Evolutionary conservation across 2,113 vertebrate species (phyloP), one percentile per base, ranked within the genome.

Genomic region (Ophthalmolycus amberensis): DNA sequence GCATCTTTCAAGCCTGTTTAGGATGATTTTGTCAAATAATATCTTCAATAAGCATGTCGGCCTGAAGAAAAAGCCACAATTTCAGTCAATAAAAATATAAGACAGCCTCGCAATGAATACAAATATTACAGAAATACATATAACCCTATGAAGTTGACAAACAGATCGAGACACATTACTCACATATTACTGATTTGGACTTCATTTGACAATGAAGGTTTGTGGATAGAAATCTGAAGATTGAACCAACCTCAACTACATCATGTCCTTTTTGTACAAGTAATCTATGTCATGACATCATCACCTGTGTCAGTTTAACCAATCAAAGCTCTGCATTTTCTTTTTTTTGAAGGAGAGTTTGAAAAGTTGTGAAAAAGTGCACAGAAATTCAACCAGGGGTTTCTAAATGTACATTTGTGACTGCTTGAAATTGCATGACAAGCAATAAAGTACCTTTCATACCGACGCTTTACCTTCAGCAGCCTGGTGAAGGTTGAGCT

Each of bases 101-200:
- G 1, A 27, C 2, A 58, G 12, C 22, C 34, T 40, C 10, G 37
- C 3, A 64, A 64, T 48, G 22, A 44, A 10, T 44, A 6, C 5
- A 68, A 22, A 59, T 10, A 71, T 52, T 9, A 32, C 22, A 70
- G 15, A 38, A 10, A 4, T 16, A 27, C 2, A 58, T 12, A 16
- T 1, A 32, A 29, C 20, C 25, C 1, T 9, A n/a, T 59, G 25
- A 22, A 40, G 11, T 38, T 58, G 4, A 37, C n/a, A n/a, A 65
- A 34, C 4, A 40, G 12, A 66, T 81, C 0, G 7, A 69, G 56
- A 74, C 32, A 72, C 18, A 48, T 50, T 22, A 79, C 84, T 73
- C 75, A 90, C 78, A 58, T 16, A 25, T 15, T 34, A 56, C 5
- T n/a, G 29, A 15, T 87, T 56, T 71, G n/a, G 34, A 37, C 34